A percentile compares a stretch with the other conserved stretches of the same genome.
phyloP scores from a whole-genome alignment of 1,140 invertebrate species.

The Bilobella aurantiaca region DNA sequence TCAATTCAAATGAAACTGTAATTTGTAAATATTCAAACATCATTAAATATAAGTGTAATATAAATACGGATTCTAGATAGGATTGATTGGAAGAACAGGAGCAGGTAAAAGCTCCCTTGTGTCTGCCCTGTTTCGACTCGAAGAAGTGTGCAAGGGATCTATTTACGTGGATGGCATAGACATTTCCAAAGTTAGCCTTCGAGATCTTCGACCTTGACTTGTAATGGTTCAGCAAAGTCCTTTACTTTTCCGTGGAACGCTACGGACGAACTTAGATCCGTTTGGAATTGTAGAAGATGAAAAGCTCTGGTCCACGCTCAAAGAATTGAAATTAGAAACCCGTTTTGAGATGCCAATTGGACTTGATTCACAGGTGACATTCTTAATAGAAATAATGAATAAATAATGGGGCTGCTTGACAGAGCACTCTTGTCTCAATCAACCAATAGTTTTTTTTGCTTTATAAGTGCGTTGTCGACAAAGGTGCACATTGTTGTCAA shows the following conservation, averaged over 20 bases:
- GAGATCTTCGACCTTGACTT: neutral
- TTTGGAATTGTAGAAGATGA: neutral
- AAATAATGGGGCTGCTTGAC: no score
- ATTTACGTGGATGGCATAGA: neutral
- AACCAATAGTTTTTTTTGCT: no score
- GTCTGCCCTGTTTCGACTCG: neutral
- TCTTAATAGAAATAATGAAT: neutral
- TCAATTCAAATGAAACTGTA: no score
- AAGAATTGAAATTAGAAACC: neutral
- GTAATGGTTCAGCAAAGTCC: neutral
- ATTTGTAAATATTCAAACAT: neutral
- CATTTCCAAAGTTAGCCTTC: neutral
- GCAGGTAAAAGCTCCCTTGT: neutral
- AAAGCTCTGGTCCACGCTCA: neutral
- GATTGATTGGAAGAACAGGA: neutral
- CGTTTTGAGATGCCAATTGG: neutral
- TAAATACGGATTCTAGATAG: neutral
- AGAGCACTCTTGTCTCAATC: no score
- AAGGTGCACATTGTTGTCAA: no score
- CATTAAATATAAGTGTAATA: neutral
- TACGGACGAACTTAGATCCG: neutral
- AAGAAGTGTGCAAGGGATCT: neutral
- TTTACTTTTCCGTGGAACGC: neutral
- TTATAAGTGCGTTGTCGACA: no score
- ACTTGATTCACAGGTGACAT: neutral